Conservation (phyloP, 2,113 vertebrate genomes). For the Actinemys pallida region DNA sequence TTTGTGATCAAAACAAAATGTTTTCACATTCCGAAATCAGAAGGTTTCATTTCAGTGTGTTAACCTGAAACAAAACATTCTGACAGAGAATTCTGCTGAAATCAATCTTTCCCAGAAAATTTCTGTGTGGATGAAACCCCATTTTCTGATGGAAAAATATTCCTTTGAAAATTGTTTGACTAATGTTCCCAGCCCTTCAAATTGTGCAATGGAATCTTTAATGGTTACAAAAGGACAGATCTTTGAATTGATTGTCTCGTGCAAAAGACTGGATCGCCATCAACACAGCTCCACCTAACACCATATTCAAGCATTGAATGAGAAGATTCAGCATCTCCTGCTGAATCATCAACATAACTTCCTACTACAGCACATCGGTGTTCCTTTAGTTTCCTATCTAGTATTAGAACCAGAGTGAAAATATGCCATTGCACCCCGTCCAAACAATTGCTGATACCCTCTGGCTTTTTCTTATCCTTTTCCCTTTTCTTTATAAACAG, state of each 20-base stretch:
- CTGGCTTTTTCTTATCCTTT: not conserved
- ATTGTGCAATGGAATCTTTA: too few species aligned
- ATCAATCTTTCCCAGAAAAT: not conserved
- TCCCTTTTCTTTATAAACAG: fast-evolving
- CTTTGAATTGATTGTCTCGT: not conserved
- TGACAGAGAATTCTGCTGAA: not conserved
- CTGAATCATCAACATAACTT: not conserved
- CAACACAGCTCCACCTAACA: not conserved
- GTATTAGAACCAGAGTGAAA: not conserved
- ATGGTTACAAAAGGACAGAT: not conserved
- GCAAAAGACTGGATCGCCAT: not conserved
- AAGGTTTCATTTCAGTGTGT: not conserved
- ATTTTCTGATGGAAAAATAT: not conserved
- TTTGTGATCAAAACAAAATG: not conserved
- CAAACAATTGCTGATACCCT: not conserved
- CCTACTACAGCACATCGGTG: not conserved
- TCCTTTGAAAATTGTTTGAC: not conserved
- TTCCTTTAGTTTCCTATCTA: not conserved
- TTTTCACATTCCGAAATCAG: not conserved
- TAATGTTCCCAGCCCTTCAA: not conserved
- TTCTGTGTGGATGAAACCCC: not conserved
- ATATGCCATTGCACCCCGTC: not conserved
- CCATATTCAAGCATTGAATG: not conserved
- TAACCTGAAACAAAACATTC: not conserved
- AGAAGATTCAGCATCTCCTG: not conserved